phyloP scores from a whole-genome alignment of 2,888 invertebrate genomes.

The Nephrotoma guestfalica region DNA sequence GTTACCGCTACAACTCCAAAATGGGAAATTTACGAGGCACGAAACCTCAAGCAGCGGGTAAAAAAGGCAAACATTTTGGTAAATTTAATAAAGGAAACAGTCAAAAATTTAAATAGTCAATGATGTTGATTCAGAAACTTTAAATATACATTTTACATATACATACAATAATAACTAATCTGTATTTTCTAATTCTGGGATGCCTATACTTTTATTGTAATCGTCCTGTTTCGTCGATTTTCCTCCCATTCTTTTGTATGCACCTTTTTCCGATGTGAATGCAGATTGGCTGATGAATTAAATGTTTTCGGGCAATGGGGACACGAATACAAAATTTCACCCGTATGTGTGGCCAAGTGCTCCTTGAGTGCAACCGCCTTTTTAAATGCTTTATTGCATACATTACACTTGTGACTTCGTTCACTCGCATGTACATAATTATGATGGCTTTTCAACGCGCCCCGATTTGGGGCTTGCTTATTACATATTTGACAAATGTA shows the following conservation, averaged over 20 bases:
- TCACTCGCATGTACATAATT: slow-evolving; percentile 26
- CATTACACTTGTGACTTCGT: slow-evolving; percentile 23
- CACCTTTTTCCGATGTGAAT: slow-evolving; percentile 28
- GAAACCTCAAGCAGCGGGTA: neutral
- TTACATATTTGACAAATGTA: slow-evolving; percentile 26
- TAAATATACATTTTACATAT: neutral
- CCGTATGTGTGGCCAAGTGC: slow-evolving; percentile 32
- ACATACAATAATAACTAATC: neutral
- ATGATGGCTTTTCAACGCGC: slow-evolving; percentile 26
- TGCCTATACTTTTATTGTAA: neutral
- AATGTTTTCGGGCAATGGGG: slow-evolving; percentile 30
- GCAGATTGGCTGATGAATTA: slow-evolving; percentile 31
- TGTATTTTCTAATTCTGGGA: neutral
- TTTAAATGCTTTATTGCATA: slow-evolving; percentile 28
- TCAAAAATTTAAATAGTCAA: neutral
- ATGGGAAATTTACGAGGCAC: neutral
- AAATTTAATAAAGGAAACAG: neutral
- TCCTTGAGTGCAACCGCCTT: slow-evolving; percentile 19
- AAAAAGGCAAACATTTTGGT: neutral
- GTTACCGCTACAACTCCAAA: neutral
- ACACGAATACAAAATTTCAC: slow-evolving; percentile 29
- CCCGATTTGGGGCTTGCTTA: slow-evolving; percentile 14
- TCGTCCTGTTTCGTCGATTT: neutral
- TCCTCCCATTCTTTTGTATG: slow-evolving; percentile 28
- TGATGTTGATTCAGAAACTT: neutral